Evolutionary conservation across 2,113 vertebrate genomes (phyloP).

Genomic region (Camelus bactrianus): DNA sequence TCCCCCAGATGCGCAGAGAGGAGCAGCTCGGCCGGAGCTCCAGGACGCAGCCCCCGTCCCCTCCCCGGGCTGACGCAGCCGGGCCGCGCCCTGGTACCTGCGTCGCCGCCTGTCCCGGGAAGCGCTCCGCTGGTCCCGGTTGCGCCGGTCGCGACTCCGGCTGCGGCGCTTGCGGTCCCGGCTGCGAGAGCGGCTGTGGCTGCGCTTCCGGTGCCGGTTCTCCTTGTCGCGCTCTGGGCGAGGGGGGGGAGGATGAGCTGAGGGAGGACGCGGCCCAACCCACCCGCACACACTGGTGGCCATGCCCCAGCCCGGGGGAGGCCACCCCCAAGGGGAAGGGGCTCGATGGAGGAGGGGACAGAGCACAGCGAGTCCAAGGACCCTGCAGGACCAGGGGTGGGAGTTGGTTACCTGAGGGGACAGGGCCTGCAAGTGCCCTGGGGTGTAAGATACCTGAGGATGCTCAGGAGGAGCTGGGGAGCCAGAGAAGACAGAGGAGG

Average conservation of each 20-base stretch:
- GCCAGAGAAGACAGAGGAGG: slow-evolving; percentile 75
- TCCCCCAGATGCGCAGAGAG: fast-evolving
- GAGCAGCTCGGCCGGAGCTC: neutral
- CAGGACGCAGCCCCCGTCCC: neutral
- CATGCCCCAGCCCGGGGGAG: slow-evolving; percentile 46
- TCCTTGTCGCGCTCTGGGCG: slow-evolving; percentile 93
- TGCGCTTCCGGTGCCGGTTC: slow-evolving; percentile 93
- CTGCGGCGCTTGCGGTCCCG: slow-evolving; percentile 92
- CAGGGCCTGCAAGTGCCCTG: slow-evolving; percentile 57
- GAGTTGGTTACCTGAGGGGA: slow-evolving; percentile 54
- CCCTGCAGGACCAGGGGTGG: slow-evolving; percentile 11
- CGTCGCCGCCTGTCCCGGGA: slow-evolving; percentile 84
- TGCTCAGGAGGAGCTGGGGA: slow-evolving; percentile 78
- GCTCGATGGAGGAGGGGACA: neutral
- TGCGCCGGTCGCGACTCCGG: slow-evolving; percentile 93
- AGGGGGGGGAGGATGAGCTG: neutral
- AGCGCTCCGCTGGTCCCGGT: slow-evolving; percentile 87
- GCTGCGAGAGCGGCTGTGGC: slow-evolving; percentile 93
- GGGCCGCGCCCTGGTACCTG: slow-evolving; percentile 50
- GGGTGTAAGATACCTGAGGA: slow-evolving; percentile 73
- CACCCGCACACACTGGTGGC: neutral
- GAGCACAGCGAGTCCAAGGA: slow-evolving; percentile 50
- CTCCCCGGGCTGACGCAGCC: neutral
- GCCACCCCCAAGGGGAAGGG: slow-evolving; percentile 65
- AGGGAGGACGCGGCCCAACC: neutral